Base-by-base conservation (phyloP, 2,888 invertebrate species). In the Mycalesis mineus region DNA sequence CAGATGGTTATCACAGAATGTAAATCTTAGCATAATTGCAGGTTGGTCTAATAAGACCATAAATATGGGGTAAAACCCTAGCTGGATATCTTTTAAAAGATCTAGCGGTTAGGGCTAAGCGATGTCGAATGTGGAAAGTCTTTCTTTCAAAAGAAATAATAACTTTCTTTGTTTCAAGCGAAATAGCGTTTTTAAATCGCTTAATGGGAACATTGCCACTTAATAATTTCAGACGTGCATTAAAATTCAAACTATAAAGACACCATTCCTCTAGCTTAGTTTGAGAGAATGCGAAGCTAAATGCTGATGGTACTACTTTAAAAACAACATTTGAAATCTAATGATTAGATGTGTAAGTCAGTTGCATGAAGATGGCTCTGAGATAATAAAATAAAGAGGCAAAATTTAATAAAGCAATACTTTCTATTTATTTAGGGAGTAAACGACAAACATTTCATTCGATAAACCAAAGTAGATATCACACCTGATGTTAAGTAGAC, bases 11-110 rank as follows among this genome's bases (percentile, higher is more conserved):
- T 51, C 51, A 15, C 11, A 31, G 40, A 15, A 40, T 51, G 51
- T 51, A 51, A 51, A 51, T 51, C 51, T 40, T 31, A 41, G 40
- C 40, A 11, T 41, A 41, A 51, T 41, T 40, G 40, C 15, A 29
- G 40, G 40, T 41, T 51, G 40, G 40, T 51, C 15, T 51, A 41
- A 41, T 50, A 50, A 41, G 40, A 31, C 31, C 49, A 15, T 40
- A 17, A 31, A 40, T 51, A 41, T 37, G 33, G 33, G 47, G 15
- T 15, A 15, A 47, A 47, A 8, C 47, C 29, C 29, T 8, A 31
- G 45, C 5, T n/a, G 45, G 47, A 15, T 47, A 33, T 47, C 31
- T 33, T 15, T 15, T 33, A 13, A 47, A 33, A 17, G 33, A 47
- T 45, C 47, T 47, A 31, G 47, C 1, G 15, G 9, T 9, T 14